Base-by-base conservation (phyloP, 2,888 invertebrate species). In the Metopia argyrocephala region DNA sequence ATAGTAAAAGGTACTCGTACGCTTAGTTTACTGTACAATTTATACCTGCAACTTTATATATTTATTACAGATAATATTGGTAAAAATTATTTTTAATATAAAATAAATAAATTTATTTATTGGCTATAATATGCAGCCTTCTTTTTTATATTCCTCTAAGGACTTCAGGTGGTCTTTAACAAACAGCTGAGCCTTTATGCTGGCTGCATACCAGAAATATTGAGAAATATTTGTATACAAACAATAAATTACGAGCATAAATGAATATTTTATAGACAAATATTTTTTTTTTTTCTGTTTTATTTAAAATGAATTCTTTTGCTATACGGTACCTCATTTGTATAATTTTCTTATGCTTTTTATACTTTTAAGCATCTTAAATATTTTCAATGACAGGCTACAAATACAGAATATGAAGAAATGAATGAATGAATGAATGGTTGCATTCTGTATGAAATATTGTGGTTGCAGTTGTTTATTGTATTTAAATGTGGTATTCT, bases 71-170 rank as follows among this genome's bases (percentile, higher is more conserved):
- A 45, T 56, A 57, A 57, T 20, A 74, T 57, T 31, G 48, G 2
- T 21, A 59, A 66, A 65, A 66, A 74, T 65, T 66, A 12, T 57
- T 74, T 57, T 74, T 45, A 65, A 57, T 74, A 50, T 38, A 73
- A 65, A 38, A 68, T 54, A 20, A 38, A 38, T 38, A 38, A 2
- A 38, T 12, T 12, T 25, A 66, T 66, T 56, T 45, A 66, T 56
- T 38, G 66, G 25, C 31, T 25, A 56, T 68, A 66, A 31, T 18
- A 54, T 54, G 12, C 12, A 3, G 25, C 25, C 54, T n/a, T 64
- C 15, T 28, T 15, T n/a, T 20, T 15, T 23, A 25, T 21, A 45
- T 1, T 20, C 46, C 27, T 18, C 50, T 68, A 9, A 68, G 52
- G 46, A 54, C 15, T 31, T 61, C 38, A 20, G 50, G 15, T 3